Evolutionary conservation across 1,140 invertebrate genomes (phyloP).

Genomic region (Scaptomyza montana): DNA sequence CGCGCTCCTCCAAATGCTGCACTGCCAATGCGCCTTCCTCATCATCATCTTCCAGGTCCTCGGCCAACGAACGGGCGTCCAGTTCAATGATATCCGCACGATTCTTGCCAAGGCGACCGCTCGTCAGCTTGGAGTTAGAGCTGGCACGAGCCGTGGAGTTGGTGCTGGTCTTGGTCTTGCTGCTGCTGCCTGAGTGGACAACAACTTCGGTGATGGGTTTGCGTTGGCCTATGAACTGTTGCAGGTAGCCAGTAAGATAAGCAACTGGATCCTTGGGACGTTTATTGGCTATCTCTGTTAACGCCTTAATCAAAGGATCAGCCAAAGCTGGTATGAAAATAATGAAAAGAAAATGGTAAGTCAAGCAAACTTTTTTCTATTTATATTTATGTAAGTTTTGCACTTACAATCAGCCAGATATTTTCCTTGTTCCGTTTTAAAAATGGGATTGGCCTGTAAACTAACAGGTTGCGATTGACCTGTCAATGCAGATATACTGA

Average conservation of each 20-base stretch:
- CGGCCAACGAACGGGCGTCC: conserved; percentile 51
- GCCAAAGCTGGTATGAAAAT: conserved; percentile 87
- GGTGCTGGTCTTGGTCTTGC: conserved; percentile 65
- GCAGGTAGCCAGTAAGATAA: conserved; percentile 91
- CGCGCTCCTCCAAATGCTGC: conserved; percentile 83
- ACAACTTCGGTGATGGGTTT: conserved; percentile 60
- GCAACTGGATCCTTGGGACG: conserved; percentile 92
- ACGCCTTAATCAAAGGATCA: conserved; percentile 93
- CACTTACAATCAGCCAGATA: conserved; percentile 91
- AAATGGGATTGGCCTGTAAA: conserved; percentile 88
- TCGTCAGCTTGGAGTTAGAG: conserved; percentile 24
- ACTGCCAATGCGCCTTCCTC: conserved; percentile 43
- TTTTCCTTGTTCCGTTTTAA: conserved; percentile 91
- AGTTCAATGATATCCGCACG: conserved; percentile 57
- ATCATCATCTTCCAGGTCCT: conserved; percentile 51
- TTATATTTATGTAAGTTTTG: not conserved
- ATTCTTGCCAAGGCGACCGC: conserved; percentile 21
- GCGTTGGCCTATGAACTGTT: conserved; percentile 86
- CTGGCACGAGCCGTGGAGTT: conserved; percentile 60
- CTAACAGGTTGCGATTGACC: conserved; percentile 85
- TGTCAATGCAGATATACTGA: conserved; percentile 44
- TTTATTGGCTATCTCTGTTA: conserved; percentile 92
- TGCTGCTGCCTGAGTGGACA: conserved; percentile 65
- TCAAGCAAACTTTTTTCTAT: too few species aligned
- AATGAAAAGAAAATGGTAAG: not conserved